Conservation (phyloP, 2,113 vertebrate species). For the Eulemur macaco region DNA sequence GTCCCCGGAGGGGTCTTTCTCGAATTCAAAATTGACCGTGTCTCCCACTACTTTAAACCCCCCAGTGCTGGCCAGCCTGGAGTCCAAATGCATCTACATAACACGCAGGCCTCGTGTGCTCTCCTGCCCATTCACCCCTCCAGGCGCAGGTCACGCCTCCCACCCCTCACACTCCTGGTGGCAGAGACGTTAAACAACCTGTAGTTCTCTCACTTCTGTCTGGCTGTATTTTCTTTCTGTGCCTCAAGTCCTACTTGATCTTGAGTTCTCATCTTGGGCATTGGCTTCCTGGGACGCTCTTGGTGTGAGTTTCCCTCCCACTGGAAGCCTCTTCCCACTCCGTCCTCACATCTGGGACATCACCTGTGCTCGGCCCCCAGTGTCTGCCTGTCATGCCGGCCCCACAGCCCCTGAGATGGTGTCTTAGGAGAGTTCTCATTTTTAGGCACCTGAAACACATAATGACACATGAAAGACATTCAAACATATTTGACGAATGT, state of each 20-base stretch:
- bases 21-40: neutral
- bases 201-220: fast-evolving
- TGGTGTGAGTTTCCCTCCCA: neutral
- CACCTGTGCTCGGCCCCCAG: neutral
- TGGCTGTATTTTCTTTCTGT: neutral
- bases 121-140: neutral
- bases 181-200: neutral
- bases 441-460: neutral
- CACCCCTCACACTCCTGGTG: neutral
- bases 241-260: fast-evolving
- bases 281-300: neutral
- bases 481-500: neutral
- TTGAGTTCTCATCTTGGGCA: neutral
- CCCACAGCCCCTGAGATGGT: neutral
- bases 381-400: neutral
- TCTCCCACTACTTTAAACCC: neutral
- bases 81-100: fast-evolving
- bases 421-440: neutral
- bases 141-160: neutral
- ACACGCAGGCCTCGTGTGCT: fast-evolving
- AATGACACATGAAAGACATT: neutral
- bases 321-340: neutral
- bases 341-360: fast-evolving
- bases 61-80: fast-evolving
- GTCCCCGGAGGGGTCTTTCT: neutral